Evolutionary conservation across 2,888 invertebrate species (phyloP).

Genomic region (Tenthredo distinguenda): DNA sequence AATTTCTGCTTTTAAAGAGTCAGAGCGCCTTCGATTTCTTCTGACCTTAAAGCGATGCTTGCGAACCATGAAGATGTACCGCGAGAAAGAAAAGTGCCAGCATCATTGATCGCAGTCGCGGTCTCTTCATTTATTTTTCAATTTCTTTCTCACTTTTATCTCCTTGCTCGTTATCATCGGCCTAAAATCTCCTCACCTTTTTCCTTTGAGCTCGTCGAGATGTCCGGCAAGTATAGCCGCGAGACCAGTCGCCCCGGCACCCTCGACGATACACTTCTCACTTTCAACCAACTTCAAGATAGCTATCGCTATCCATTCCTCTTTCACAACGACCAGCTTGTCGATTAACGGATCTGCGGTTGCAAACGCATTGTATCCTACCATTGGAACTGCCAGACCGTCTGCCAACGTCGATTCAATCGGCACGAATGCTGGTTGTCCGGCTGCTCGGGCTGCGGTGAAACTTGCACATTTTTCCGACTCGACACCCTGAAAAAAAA

Average conservation of each 20-base stretch:
- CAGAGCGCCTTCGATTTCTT: neutral
- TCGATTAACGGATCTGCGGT: conserved; percentile 88
- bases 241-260: conserved; percentile 92
- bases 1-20: neutral
- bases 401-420: conserved; percentile 91
- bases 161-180: neutral
- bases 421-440: conserved; percentile 84
- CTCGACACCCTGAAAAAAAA: conserved; percentile 88
- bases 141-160: neutral
- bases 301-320: conserved; percentile 91
- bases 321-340: conserved; percentile 90
- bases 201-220: conserved; percentile 89
- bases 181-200: conserved; percentile 82
- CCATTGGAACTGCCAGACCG: conserved; percentile 92
- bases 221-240: conserved; percentile 92
- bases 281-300: conserved; percentile 89
- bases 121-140: neutral
- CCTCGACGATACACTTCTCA: conserved; percentile 95
- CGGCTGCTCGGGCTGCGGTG: conserved; percentile 85
- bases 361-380: conserved; percentile 91
- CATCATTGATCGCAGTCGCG: neutral
- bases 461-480: conserved; percentile 95
- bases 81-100: neutral
- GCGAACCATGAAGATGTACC: neutral
- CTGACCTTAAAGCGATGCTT: neutral